Evolutionary conservation across 2,113 vertebrate species (phyloP).

Genomic region (Coptodon rendalli): DNA sequence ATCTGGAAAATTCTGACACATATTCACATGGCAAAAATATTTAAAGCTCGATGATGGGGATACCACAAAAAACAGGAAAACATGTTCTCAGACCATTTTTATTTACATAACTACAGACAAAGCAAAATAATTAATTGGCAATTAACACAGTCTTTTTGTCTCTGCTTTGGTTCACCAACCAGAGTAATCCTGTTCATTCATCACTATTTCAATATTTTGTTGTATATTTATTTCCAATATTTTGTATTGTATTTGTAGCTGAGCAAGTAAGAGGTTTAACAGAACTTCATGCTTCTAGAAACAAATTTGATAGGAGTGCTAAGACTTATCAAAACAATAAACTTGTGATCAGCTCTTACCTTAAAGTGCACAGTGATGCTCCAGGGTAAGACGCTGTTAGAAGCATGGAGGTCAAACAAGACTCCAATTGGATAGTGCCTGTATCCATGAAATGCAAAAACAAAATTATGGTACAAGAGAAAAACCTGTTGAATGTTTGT

Average conservation of each 20-base stretch:
- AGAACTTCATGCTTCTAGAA: neutral
- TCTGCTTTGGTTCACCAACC: neutral
- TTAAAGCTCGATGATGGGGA: neutral
- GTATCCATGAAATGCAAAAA: constrained; percentile 13
- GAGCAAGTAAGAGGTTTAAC: neutral
- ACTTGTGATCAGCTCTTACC: constrained; percentile 65
- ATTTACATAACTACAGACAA: neutral
- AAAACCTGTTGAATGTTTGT: neutral
- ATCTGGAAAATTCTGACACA: constrained; percentile 88
- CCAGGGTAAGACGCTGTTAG: constrained; percentile 92
- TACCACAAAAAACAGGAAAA: neutral
- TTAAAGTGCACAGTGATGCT: constrained; percentile 97
- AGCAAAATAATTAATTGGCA: neutral
- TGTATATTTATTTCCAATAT: neutral
- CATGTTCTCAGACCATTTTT: neutral
- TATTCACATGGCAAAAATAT: neutral
- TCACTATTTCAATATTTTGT: neutral
- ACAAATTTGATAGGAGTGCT: neutral
- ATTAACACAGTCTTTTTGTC: neutral
- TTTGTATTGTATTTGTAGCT: neutral
- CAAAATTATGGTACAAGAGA: neutral
- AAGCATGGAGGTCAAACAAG: constrained; percentile 93
- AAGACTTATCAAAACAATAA: neutral
- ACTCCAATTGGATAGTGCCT: constrained; percentile 98
- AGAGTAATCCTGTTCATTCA: neutral